Percentiles rank a stretch among this genome's conserved stretches.
Evolutionary conservation across 37 sponge, comb jelly and placozoan genomes (phyloP).

Genomic region (Ianthella basta): DNA sequence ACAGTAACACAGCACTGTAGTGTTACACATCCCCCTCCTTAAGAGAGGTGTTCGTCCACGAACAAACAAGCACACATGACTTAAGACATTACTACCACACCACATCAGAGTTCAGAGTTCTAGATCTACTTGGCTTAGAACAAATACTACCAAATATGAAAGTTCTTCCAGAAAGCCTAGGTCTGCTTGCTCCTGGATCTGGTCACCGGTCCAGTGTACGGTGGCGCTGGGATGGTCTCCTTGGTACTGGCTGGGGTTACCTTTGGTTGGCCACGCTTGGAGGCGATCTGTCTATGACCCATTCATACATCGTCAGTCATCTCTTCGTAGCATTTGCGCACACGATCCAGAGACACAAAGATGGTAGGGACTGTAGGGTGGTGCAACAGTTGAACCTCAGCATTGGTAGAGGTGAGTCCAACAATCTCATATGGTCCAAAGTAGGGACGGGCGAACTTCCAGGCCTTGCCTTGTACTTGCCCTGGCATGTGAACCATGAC

Average conservation of each 20-base stretch:
- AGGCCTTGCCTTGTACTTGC: constrained; percentile 21
- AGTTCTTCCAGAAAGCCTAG: too few species aligned
- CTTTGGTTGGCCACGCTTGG: too few species aligned
- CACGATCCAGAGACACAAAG: constrained; percentile 21
- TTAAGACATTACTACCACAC: too few species aligned
- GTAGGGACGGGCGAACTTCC: constrained; percentile 45
- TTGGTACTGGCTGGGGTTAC: too few species aligned
- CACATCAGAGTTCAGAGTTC: too few species aligned
- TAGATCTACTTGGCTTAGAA: too few species aligned
- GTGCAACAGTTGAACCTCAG: constrained; percentile 29
- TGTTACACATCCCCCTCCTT: too few species aligned
- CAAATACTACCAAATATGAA: neutral
- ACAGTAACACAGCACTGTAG: too few species aligned
- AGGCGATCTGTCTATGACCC: neutral
- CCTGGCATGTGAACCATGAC: constrained; percentile 38
- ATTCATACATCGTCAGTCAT: neutral
- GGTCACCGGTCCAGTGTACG: too few species aligned
- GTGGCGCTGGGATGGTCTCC: neutral
- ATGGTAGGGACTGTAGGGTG: neutral
- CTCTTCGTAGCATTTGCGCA: constrained; percentile 10
- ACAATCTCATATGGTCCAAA: constrained; percentile 35
- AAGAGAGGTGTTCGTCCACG: too few species aligned
- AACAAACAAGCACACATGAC: too few species aligned
- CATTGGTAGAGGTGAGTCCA: constrained; percentile 23
- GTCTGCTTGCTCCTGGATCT: too few species aligned